These are phyloP conservation scores for Sula dactylatra DNA, from an alignment of 2,113 vertebrate species.

Conservation along the genomic window DNA sequence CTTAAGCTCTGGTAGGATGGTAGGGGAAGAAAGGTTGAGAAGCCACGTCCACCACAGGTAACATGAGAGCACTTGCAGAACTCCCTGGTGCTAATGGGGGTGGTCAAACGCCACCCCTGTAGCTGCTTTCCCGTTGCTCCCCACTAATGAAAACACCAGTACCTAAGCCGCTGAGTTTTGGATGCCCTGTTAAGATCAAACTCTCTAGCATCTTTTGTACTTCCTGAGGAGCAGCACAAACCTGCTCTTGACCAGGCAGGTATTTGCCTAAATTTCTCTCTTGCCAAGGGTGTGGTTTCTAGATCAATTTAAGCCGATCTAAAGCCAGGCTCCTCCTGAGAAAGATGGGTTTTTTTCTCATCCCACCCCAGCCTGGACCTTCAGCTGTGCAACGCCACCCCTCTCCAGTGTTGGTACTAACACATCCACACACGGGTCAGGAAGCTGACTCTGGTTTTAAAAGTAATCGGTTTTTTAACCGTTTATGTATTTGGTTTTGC, in stretches of 20 bases:
- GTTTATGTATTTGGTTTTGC: neutral
- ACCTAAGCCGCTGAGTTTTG: neutral
- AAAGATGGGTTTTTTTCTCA: neutral
- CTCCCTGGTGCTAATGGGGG: neutral
- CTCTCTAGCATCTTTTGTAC: neutral
- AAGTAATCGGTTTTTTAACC: neutral
- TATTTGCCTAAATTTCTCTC: constrained; percentile 32
- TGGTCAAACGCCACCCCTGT: neutral
- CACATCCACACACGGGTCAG: neutral
- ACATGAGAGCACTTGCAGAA: neutral
- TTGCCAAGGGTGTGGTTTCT: neutral
- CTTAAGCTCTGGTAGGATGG: neutral
- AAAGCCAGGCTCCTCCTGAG: neutral
- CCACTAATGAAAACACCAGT: neutral
- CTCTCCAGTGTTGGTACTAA: rapidly evolving
- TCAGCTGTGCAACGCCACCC: neutral
- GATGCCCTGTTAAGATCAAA: neutral
- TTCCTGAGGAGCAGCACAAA: constrained; percentile 41
- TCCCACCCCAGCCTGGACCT: neutral
- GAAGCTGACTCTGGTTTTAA: neutral
- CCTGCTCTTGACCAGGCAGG: neutral
- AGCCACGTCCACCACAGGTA: neutral
- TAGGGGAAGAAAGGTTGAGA: neutral
- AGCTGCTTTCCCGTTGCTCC: neutral
- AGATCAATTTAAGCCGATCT: neutral